Base-by-base conservation (phyloP, 2,797 vertebrate species). In the Novumbra hubbsi region DNA sequence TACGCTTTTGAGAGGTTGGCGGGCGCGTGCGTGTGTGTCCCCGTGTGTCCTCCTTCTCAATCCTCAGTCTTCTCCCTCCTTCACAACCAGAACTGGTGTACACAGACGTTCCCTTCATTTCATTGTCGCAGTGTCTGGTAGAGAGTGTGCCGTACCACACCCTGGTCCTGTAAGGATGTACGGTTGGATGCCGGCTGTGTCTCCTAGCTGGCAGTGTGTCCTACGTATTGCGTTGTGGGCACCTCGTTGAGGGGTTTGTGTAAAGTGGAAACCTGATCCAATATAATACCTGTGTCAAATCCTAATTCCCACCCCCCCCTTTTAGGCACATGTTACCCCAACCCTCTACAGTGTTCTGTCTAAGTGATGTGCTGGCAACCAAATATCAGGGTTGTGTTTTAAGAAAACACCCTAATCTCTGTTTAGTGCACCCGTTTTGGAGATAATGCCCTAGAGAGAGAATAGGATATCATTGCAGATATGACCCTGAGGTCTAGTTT, bases 321-420 rank as follows among this genome's bases (percentile, higher is more conserved):
- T 88, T 93, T 93, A 95, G 95, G 95, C 91, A 95, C 94, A 86
- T 94, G 87, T 94, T 93, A 90, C 93, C 93, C 86, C 90, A 91
- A 78, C 94, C 89, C 80, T 98, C 97, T 99, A 99, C 97, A 98
- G 98, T 98, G 96, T 97, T 95, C 96, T 99, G 98, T 99, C 96
- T 94, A 97, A 94, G 94, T 95, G 92, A 96, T 98, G 96, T 98
- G 96, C 97, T 98, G 96, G 91, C 91, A 92, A 93, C 90, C 81
- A 81, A 81, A 74, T 89, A 90, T 90, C 80, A 89, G 90, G 81
- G 3, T 24, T 27, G 55, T 12, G 21, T 60, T 24, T 60, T 17
- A 60, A 60, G 21, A 57, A n/a, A 60, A 60, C 55, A 60, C 55
- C 55, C 55, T 24, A 14, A 60, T 60, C 21, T 24, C 55, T 6